A percentile compares a stretch with the other conserved stretches of the same genome.
Conservation (phyloP, 2,113 vertebrate genomes). For the Nannobrachium achirus region DNA sequence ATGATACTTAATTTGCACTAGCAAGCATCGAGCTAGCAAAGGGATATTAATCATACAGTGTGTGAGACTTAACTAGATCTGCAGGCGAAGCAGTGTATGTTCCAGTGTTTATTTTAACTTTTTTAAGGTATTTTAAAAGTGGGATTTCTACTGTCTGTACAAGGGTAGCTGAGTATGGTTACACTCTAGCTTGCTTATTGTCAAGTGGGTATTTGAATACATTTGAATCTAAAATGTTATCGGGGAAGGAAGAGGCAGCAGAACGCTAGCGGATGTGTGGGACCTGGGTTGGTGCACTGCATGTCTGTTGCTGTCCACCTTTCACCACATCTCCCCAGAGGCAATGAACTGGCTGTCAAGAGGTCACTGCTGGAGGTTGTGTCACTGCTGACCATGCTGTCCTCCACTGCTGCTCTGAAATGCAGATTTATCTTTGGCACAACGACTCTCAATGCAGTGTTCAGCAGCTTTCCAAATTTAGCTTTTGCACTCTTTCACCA, state of each 20-base stretch:
- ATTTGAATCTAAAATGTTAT: too few species aligned
- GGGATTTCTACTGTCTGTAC: too few species aligned
- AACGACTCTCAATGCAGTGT: conserved; percentile 11
- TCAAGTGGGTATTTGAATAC: too few species aligned
- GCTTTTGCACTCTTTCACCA: conserved; percentile 15
- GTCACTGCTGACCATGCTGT: conserved; percentile 52
- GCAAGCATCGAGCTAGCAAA: neutral
- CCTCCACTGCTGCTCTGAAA: conserved; percentile 48
- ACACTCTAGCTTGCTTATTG: too few species aligned
- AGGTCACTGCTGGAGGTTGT: conserved; percentile 58
- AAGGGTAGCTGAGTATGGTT: too few species aligned
- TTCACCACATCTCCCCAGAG: conserved; percentile 41
- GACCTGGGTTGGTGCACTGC: neutral
- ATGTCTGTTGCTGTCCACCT: conserved; percentile 16
- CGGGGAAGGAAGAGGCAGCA: conserved; percentile 18
- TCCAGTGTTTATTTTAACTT: neutral
- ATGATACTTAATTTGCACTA: conserved; percentile 5
- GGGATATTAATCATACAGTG: conserved; percentile 14
- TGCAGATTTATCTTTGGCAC: conserved; percentile 35
- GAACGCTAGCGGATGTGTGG: neutral
- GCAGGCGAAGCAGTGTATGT: neutral
- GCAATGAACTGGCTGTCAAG: conserved; percentile 38
- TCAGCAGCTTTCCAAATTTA: conserved; percentile 31
- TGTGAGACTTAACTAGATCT: neutral
- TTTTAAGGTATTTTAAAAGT: too few species aligned